These are phyloP conservation scores for Aphelocoma coerulescens DNA, from an alignment of 2,113 vertebrate genomes.

Conservation along the genomic window DNA sequence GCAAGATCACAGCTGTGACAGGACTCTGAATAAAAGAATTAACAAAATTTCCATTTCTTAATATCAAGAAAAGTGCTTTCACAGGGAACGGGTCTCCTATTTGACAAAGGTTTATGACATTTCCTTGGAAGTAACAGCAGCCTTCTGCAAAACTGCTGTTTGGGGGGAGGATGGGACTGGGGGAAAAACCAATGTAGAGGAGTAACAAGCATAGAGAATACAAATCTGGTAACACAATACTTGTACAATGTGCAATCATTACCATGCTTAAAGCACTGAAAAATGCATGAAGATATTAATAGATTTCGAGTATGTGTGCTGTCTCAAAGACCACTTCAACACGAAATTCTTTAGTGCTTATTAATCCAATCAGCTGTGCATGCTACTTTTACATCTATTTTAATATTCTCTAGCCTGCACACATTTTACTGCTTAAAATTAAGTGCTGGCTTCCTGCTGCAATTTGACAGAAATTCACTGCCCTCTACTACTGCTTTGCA, in stretches of 20 bases:
- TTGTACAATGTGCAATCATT: slow-evolving; percentile 1
- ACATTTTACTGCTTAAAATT: neutral
- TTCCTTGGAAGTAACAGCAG: neutral
- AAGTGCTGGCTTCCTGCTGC: neutral
- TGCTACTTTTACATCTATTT: neutral
- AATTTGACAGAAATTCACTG: neutral
- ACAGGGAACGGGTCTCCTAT: neutral
- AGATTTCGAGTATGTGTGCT: neutral
- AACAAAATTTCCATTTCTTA: slow-evolving; percentile 19
- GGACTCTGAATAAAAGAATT: slow-evolving; percentile 18
- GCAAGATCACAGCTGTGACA: slow-evolving; percentile 37
- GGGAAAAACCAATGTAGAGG: neutral
- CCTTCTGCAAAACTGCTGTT: neutral
- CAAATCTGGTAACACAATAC: neutral
- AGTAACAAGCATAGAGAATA: neutral
- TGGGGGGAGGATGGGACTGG: neutral
- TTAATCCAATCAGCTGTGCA: neutral
- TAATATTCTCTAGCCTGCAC: neutral
- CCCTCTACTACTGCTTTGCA: neutral
- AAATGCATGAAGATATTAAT: slow-evolving; percentile 11
- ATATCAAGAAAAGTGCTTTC: neutral
- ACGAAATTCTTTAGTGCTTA: neutral
- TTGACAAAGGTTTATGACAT: neutral
- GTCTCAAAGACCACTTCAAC: neutral
- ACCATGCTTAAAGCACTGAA: slow-evolving; percentile 26